phyloP scores from a whole-genome alignment of 2,797 vertebrate species.

The Tarsius wallacei region DNA sequence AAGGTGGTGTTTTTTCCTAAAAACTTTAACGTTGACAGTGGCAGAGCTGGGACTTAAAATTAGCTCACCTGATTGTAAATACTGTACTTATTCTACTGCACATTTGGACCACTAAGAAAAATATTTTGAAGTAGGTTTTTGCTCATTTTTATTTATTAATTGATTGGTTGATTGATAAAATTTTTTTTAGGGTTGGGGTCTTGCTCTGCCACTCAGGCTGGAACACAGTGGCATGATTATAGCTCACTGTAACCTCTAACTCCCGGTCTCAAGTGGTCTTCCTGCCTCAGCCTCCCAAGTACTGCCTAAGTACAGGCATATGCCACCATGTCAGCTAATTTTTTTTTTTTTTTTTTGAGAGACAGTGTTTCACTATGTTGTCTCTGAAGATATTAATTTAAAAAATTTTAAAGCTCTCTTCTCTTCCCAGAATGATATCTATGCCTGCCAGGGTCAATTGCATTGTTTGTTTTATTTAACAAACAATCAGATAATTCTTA shows the following conservation, averaged over 20 bases:
- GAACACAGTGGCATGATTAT: no score
- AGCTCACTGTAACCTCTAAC: no score
- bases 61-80: background rate
- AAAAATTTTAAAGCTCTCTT: background rate
- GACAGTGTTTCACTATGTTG: no score
- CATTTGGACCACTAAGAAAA: background rate
- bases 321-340: no score
- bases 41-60: background rate
- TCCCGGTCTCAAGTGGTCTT: no score
- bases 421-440: background rate
- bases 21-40: background rate
- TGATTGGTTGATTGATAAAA: no score
- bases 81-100: background rate
- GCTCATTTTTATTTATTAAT: background rate
- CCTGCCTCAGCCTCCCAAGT: no score
- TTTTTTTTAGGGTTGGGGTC: no score
- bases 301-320: no score
- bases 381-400: background rate
- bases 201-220: no score
- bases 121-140: background rate
- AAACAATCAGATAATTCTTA: background rate
- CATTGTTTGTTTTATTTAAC: background rate
- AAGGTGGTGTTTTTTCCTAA: background rate
- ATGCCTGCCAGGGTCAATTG: background rate
- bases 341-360: no score